Percentiles rank a stretch among this genome's conserved stretches.
These are phyloP conservation scores for Petrolisthes cinctipes DNA, from an alignment of 2,888 invertebrate genomes.

Conservation along the genomic window DNA sequence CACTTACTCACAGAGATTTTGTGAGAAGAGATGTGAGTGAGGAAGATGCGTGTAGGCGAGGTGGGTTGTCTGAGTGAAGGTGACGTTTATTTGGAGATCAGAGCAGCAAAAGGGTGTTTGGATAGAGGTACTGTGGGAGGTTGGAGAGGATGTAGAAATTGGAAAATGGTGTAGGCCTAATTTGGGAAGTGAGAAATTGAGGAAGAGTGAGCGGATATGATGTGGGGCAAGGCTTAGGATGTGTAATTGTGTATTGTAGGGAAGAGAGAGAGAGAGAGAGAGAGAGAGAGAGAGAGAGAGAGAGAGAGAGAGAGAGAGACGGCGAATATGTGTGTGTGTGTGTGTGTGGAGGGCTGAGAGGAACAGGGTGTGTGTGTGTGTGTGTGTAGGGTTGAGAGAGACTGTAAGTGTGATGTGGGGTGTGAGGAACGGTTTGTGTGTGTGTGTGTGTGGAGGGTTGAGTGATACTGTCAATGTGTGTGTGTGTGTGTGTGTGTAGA, in stretches of 20 bases:
- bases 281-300: background rate
- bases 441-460: background rate
- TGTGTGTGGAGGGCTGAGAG: background rate
- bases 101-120: no score
- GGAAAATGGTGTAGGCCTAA: background rate
- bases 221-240: background rate
- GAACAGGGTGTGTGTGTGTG: background rate
- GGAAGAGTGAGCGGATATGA: background rate
- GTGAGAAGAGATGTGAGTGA: no score
- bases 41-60: no score
- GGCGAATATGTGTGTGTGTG: background rate
- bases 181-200: conserved; percentile 9
- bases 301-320: background rate
- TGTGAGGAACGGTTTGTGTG: background rate
- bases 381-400: background rate
- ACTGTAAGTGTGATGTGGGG: background rate
- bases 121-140: background rate
- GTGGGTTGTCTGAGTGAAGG: no score
- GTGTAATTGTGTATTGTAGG: background rate
- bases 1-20: no score
- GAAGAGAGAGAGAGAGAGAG: background rate
- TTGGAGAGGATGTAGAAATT: background rate
- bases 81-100: no score
- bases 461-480: background rate
- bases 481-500: background rate